Percentiles rank a stretch among this genome's conserved stretches.
Conservation (phyloP, 2,888 invertebrate genomes). For the Pachycephus smyrnensis region DNA sequence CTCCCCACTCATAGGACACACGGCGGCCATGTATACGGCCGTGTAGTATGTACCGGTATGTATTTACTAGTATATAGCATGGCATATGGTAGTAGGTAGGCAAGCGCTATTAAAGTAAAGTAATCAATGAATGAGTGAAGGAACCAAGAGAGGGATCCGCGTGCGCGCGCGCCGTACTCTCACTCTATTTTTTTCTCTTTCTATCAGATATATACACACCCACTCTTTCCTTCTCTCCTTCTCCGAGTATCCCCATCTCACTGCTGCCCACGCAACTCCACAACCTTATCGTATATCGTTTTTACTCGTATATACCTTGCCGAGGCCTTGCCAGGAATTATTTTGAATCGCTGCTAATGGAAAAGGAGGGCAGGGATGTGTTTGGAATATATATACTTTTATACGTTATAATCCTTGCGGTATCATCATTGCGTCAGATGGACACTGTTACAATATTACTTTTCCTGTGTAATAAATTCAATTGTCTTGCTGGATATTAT, state of each 20-base stretch:
- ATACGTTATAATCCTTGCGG: background rate
- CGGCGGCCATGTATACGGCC: background rate
- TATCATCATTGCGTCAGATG: background rate
- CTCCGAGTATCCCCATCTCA: background rate
- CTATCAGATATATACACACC: background rate
- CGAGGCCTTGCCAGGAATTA: slow-evolving; percentile 3
- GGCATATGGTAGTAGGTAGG: slow-evolving; percentile 26
- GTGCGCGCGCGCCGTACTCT: slow-evolving; percentile 26
- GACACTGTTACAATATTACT: background rate
- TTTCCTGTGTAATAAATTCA: background rate
- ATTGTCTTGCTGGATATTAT: background rate
- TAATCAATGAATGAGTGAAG: slow-evolving; percentile 44
- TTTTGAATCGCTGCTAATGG: slow-evolving; percentile 1
- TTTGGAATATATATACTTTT: background rate
- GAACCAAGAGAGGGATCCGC: slow-evolving; percentile 13
- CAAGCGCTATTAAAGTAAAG: slow-evolving; percentile 40
- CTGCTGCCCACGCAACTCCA: slow-evolving; percentile 10
- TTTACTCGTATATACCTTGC: slow-evolving; percentile 2
- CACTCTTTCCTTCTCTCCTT: background rate
- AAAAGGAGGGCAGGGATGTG: background rate
- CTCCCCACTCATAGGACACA: background rate
- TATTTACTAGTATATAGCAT: background rate
- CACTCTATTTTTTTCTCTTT: background rate
- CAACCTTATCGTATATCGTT: slow-evolving; percentile 8
- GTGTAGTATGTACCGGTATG: background rate